Conservation (phyloP, 2,113 vertebrate species). For the Felis chaus region DNA sequence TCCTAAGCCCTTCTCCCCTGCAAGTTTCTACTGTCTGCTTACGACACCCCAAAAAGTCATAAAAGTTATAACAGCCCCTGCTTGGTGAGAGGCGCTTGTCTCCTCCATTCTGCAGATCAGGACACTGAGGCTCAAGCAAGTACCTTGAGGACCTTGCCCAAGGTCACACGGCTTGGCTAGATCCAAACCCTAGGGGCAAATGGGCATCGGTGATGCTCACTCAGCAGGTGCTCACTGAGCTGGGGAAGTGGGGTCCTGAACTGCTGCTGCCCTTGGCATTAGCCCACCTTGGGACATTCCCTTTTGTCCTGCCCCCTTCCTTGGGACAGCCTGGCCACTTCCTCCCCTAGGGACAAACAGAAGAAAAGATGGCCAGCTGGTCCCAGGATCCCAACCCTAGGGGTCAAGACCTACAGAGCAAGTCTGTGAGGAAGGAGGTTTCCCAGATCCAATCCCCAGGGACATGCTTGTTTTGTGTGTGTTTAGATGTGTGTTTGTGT, state of each 20-base stretch:
- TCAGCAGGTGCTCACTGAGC: not conserved
- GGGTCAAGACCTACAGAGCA: not conserved
- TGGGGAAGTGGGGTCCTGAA: not conserved
- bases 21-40: not conserved
- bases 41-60: not conserved
- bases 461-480: accelerated
- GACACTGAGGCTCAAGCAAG: not conserved
- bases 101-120: not conserved
- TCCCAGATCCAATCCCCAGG: not conserved
- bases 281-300: not conserved
- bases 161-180: not conserved
- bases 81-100: not conserved
- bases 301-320: not conserved
- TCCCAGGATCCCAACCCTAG: not conserved
- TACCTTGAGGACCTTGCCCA: not conserved
- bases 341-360: not conserved
- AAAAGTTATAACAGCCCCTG: not conserved
- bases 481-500: accelerated
- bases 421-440: not conserved
- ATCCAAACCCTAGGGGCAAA: not conserved
- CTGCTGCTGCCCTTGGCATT: not conserved
- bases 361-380: not conserved
- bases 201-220: no score
- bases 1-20: not conserved
- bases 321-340: not conserved